Base-by-base conservation (phyloP, 2,113 vertebrate species). In the Sinocyclocheilus anophthalmus region DNA sequence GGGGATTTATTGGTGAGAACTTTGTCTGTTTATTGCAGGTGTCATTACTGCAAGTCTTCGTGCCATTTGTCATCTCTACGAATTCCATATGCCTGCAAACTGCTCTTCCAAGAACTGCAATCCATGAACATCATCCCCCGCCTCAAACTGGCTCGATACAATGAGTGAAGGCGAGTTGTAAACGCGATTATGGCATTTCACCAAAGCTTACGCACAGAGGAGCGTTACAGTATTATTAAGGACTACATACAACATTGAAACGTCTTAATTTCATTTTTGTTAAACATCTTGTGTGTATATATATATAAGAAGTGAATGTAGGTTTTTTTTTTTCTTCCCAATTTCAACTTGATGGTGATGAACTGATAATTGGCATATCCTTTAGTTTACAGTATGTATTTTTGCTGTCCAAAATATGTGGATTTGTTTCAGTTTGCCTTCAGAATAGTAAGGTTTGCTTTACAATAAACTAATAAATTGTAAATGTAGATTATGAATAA, bases 91-190 rank as follows among this genome's bases (percentile, higher is more conserved):
- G 97, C 98, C 92, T 99, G 98, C 93, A 99, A 99, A 92, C 95
- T 99, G 89, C 96, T 99, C 70, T 99, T 99, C 92, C 98, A 99
- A 92, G 98, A 99, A 84, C 93, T 99, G 50, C 98, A 99, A 93
- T 98, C 98, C 26, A 99, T 99, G 98, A 99, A 99, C 93, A 99
- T 99, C 81, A 96, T 99, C 90, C 97, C 98, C 72, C 95, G 97
- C 91, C 93, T 99, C 73, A 99, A 97, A 92, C 95, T 99, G 86
- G 93, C 98, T 1, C 97, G 97, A 79, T 99, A 99, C 94, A 99
- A 99, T 5, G 98, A 99, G 70, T 96, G 92, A 95, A 18, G 48
- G 45, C 39, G 39, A 63, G 67, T 26, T 26, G 26, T 26, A 26
- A 26, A 26, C 26, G 26, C 22, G 55, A 80, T 86, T 81, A 76